Conservation (phyloP, 2,113 vertebrate species). For the Trachemys scripta region DNA sequence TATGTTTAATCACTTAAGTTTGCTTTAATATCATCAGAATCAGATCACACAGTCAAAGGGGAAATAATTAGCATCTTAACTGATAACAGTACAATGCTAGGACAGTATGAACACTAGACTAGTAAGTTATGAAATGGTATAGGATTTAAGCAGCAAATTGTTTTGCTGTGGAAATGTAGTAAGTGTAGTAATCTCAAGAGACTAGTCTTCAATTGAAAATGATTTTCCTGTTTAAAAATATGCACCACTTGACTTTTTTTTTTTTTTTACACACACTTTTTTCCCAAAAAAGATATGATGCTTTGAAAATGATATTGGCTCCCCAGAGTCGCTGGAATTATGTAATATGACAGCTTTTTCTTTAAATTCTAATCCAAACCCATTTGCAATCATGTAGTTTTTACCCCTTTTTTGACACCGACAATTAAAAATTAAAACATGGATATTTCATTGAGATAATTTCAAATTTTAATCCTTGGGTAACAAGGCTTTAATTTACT, state of each 20-base stretch:
- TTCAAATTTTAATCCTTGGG: slow-evolving; percentile 55
- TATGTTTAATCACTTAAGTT: slow-evolving; percentile 64
- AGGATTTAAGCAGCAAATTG: slow-evolving; percentile 60
- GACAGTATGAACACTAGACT: slow-evolving; percentile 47
- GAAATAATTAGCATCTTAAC: slow-evolving; percentile 78
- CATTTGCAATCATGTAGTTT: slow-evolving; percentile 30
- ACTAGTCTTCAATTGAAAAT: slow-evolving; percentile 74
- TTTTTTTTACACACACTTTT: background rate
- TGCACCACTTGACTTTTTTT: slow-evolving; percentile 5
- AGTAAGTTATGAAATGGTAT: slow-evolving; percentile 51
- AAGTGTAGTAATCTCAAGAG: slow-evolving; percentile 68
- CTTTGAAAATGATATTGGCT: slow-evolving; percentile 72
- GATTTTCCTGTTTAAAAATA: slow-evolving; percentile 81
- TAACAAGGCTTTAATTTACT: slow-evolving; percentile 48
- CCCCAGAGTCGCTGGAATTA: slow-evolving; percentile 48
- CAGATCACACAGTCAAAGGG: slow-evolving; percentile 63
- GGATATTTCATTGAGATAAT: slow-evolving; percentile 56
- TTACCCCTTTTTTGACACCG: slow-evolving; percentile 40
- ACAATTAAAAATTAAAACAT: slow-evolving; percentile 65
- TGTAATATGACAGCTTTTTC: slow-evolving; percentile 57
- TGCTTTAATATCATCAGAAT: slow-evolving; percentile 66
- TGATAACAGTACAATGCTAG: slow-evolving; percentile 58
- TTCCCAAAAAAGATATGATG: slow-evolving; percentile 49
- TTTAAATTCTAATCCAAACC: slow-evolving; percentile 52
- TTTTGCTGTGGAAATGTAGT: slow-evolving; percentile 64